A percentile compares a stretch with the other conserved stretches of the same genome.
Conservation (phyloP, 2,888 invertebrate genomes). For the Agrochola circellaris region DNA sequence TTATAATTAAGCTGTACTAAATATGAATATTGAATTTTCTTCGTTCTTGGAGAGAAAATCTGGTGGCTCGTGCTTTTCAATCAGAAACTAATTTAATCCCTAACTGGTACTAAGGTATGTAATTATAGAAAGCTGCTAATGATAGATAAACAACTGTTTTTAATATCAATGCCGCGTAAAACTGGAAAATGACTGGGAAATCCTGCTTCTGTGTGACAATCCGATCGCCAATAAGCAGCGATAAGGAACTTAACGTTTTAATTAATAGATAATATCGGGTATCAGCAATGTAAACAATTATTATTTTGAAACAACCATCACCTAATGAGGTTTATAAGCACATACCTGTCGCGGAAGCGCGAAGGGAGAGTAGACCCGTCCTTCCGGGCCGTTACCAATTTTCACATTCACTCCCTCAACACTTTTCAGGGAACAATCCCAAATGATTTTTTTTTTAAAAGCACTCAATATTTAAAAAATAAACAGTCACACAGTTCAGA, state of each 20-base stretch:
- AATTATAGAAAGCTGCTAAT: slow-evolving; percentile 55
- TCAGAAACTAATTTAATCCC: slow-evolving; percentile 39
- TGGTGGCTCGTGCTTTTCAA: slow-evolving; percentile 14
- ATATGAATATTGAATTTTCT: not conserved
- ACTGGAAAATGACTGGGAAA: slow-evolving; percentile 41
- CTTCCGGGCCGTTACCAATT: slow-evolving; percentile 81
- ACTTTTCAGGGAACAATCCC: slow-evolving; percentile 60
- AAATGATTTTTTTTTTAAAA: too few species aligned
- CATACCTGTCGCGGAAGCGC: slow-evolving; percentile 83
- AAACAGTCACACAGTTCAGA: slow-evolving; percentile 63
- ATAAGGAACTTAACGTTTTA: slow-evolving; percentile 36
- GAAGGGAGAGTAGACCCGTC: slow-evolving; percentile 81
- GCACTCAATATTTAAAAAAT: slow-evolving; percentile 60
- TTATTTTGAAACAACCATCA: slow-evolving; percentile 52
- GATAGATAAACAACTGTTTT: slow-evolving; percentile 35
- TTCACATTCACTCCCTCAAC: slow-evolving; percentile 79
- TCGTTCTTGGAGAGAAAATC: slow-evolving; percentile 7
- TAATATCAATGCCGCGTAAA: slow-evolving; percentile 32
- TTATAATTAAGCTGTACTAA: not conserved
- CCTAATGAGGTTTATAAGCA: slow-evolving; percentile 46
- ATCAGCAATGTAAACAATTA: slow-evolving; percentile 44
- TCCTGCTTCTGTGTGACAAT: slow-evolving; percentile 38
- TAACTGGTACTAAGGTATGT: slow-evolving; percentile 32
- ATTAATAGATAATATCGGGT: slow-evolving; percentile 34
- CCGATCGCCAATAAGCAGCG: slow-evolving; percentile 15